These are phyloP conservation scores for Macropis europaea DNA, from an alignment of 2,888 invertebrate species.

Conservation along the genomic window DNA sequence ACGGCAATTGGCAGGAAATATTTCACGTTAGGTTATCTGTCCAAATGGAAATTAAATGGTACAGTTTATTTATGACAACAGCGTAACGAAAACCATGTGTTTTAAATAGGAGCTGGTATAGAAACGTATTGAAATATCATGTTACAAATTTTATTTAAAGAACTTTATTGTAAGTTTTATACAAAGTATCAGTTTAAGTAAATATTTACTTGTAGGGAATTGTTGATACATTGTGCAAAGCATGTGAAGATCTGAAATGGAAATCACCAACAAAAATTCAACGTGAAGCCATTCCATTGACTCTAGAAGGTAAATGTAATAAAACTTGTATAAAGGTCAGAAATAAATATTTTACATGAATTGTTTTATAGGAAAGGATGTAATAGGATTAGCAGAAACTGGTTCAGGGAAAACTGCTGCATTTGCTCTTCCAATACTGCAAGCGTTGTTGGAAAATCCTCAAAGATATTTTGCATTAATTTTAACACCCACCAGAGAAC, in stretches of 20 bases:
- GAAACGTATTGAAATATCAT: neutral
- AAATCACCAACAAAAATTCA: slow-evolving; percentile 97
- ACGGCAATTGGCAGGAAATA: no score
- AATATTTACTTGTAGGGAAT: slow-evolving; percentile 85
- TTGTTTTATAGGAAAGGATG: slow-evolving; percentile 88
- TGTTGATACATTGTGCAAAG: slow-evolving; percentile 93
- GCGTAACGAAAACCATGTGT: no score
- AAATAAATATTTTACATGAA: slow-evolving; percentile 80
- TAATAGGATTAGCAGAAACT: slow-evolving; percentile 89
- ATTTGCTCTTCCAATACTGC: slow-evolving; percentile 97
- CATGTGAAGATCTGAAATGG: slow-evolving; percentile 97
- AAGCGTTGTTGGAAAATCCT: slow-evolving; percentile 93
- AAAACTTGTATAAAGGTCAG: neutral
- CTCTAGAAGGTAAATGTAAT: slow-evolving; percentile 86
- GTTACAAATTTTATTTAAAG: no score
- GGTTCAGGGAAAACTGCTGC: slow-evolving; percentile 99
- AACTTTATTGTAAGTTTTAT: no score
- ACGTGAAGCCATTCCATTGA: slow-evolving; percentile 94
- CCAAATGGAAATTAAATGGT: no score
- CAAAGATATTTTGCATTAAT: slow-evolving; percentile 96
- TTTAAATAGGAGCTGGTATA: no score
- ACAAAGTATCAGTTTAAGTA: neutral
- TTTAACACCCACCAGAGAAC: slow-evolving; percentile 97
- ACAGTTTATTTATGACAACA: no score
- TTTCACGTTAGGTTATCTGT: no score